Evolutionary conservation across 2,113 vertebrate species (phyloP).

Genomic region (Pseudorectes ferrugineus): DNA sequence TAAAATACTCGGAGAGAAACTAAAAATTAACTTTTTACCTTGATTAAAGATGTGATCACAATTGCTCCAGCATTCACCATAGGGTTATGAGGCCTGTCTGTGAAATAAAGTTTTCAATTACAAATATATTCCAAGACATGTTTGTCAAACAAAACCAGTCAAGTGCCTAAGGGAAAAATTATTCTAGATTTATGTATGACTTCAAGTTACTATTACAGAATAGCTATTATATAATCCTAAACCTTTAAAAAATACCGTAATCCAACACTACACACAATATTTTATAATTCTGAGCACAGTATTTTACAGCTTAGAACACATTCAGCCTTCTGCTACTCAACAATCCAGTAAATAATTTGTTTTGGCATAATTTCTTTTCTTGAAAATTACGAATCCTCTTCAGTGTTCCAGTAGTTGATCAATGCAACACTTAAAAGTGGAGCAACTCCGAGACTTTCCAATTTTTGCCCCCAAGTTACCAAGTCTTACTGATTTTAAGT

Average conservation of each 20-base stretch:
- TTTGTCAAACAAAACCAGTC: background rate
- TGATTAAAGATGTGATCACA: constrained; percentile 96
- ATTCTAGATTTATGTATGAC: background rate
- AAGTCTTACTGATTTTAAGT: background rate
- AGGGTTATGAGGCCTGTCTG: constrained; percentile 98
- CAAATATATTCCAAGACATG: background rate
- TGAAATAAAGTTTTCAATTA: constrained; percentile 35
- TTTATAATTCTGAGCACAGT: background rate
- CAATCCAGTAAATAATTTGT: background rate
- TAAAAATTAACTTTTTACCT: constrained; percentile 81
- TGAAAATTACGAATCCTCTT: background rate
- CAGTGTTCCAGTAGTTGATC: background rate
- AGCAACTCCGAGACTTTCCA: background rate
- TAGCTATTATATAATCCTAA: background rate
- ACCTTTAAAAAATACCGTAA: background rate
- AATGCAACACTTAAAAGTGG: background rate
- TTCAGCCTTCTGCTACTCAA: background rate
- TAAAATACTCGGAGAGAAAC: constrained; percentile 31
- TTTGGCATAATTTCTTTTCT: background rate
- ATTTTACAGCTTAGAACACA: background rate
- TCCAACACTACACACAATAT: background rate
- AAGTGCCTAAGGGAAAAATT: background rate
- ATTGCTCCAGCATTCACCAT: constrained; percentile 99
- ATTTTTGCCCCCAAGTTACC: background rate
- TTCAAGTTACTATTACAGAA: background rate